Evolutionary conservation across 2,113 vertebrate genomes (phyloP), one percentile per base, ranked within the genome.

Genomic region (Petromus typicus): DNA sequence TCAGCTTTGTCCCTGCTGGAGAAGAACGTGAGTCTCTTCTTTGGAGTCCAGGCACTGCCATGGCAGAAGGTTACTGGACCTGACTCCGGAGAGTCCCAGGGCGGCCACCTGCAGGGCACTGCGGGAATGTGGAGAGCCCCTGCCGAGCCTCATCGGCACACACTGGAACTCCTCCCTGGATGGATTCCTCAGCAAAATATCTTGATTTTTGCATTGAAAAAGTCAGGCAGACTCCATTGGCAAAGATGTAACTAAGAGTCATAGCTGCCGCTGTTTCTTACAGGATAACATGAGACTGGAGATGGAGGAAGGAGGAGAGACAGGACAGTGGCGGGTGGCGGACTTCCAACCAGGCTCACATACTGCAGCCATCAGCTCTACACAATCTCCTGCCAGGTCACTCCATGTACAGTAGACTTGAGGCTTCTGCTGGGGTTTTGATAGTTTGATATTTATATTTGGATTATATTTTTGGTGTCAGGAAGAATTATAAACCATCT

Each of bases 11-110:
- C 93, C 25, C 80, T 95, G 86, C 89, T 16, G 7, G 1, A 64
- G 63, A 89, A 32, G 66, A 81, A 93, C 91, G 43, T 12, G 66
- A 95, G 37, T 30, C 80, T 92, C 91, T 61, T 81, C 45, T 59
- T 84, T 85, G 87, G 63, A 96, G 82, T 20, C 32, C 9, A 5
- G 20, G 7, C 43, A 91, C 48, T 81, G 45, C 76, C 71, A 67
- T 1, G 48, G 45, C 43, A 81, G 56, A 67, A 10, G 16, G 86
- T 9, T 86, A 32, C 43, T 34, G 48, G 45, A 34, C 0, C 75
- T 2, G 7, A 4, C 75, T 64, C 71, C 17, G 48, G 48, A 51
- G 48, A 51, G 48, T 5, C 5, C 6, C 48, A 10, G 48, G 48
- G 6, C 48, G 48, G 48, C 48, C 48, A 51, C 48, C 91, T 82